Evolutionary conservation across 2,113 vertebrate genomes (phyloP).

Genomic region (Tupaia tana): DNA sequence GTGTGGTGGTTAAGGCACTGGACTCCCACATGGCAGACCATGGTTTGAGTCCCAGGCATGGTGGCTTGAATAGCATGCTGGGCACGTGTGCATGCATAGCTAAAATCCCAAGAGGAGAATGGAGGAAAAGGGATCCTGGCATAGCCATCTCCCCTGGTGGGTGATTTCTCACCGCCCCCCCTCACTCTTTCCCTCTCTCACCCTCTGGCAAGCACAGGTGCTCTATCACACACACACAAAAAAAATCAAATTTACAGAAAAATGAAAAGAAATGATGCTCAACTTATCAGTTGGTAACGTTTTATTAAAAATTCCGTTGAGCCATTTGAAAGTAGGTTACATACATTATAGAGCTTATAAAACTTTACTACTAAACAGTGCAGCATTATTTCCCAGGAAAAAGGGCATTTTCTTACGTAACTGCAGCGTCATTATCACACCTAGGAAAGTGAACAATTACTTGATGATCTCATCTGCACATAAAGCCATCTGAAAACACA

Average conservation of each 20-base stretch:
- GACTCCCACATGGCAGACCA: no score
- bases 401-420: background rate
- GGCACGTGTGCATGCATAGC: no score
- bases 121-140: no score
- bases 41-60: no score
- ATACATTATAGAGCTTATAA: background rate
- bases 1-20: no score
- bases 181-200: no score
- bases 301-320: background rate
- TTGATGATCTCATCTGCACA: background rate
- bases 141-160: no score
- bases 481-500: constrained; percentile 17
- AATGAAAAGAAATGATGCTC: constrained; percentile 26
- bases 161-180: no score
- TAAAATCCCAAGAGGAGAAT: no score
- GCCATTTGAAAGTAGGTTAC: constrained; percentile 3
- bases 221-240: no score
- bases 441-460: constrained; percentile 15
- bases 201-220: no score
- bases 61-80: no score
- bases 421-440: background rate
- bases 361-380: background rate
- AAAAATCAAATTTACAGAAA: background rate
- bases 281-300: background rate
- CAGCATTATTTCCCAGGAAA: background rate